A percentile compares a stretch with the other conserved stretches of the same genome.
phyloP scores from a whole-genome alignment of 2,888 invertebrate species.

The Morpho helenor region DNA sequence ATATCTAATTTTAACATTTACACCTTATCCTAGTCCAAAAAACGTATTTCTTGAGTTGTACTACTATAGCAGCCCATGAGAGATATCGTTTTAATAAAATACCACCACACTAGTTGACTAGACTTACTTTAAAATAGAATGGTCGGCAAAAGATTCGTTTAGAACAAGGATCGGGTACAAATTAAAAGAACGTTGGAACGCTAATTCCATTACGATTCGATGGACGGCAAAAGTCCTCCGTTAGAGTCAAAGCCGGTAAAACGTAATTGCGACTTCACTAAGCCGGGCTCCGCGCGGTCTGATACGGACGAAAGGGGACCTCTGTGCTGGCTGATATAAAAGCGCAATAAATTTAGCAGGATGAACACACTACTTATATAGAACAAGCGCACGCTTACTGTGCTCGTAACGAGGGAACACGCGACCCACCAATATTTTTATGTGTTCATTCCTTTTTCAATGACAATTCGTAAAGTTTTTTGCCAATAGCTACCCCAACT shows the following conservation, averaged over 20 bases:
- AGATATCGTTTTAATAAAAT: conserved; percentile 6
- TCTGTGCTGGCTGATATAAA: conserved; percentile 77
- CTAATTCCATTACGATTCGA: conserved; percentile 78
- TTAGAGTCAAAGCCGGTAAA: conserved; percentile 74
- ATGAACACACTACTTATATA: conserved; percentile 78
- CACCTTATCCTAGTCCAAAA: no score
- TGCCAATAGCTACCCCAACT: neutral
- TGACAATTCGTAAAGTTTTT: conserved; percentile 1
- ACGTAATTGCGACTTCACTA: conserved; percentile 78
- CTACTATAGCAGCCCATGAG: no score
- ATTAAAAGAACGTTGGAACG: conserved; percentile 75
- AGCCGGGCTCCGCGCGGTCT: conserved; percentile 72
- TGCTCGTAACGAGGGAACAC: conserved; percentile 62
- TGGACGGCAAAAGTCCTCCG: conserved; percentile 75
- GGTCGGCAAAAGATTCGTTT: conserved; percentile 51
- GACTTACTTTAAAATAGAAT: conserved; percentile 19
- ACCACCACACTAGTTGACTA: neutral
- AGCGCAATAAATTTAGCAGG: conserved; percentile 79
- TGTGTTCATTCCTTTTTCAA: conserved; percentile 13
- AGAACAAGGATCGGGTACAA: conserved; percentile 65
- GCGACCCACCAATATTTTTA: conserved; percentile 38
- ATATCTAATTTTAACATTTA: neutral
- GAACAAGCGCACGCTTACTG: conserved; percentile 61
- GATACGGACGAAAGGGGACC: conserved; percentile 75
- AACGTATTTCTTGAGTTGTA: no score